Percentiles rank a stretch among this genome's conserved stretches.
Conservation (phyloP, 64 coral and sea anemone species). For the Actinia tenebrosa region DNA sequence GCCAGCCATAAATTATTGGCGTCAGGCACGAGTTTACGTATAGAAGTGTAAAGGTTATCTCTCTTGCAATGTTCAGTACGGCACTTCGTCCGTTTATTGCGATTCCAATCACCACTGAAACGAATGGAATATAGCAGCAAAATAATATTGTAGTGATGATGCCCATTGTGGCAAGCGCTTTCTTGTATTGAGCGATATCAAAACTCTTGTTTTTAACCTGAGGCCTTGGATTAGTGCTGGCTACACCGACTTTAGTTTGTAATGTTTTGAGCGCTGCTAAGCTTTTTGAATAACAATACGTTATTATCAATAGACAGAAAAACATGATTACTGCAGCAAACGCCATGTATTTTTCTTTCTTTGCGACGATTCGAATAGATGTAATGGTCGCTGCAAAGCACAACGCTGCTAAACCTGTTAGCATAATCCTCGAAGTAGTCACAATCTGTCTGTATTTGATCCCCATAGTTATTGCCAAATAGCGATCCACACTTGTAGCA, state of each 20-base stretch:
- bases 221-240: neutral
- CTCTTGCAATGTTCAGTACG: neutral
- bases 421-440: neutral
- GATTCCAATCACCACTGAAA: slow-evolving; percentile 27
- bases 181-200: slow-evolving; percentile 10
- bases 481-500: slow-evolving; percentile 48
- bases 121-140: slow-evolving; percentile 34
- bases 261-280: slow-evolving; percentile 7
- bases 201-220: neutral
- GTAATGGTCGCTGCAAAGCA: neutral
- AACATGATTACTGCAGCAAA: slow-evolving; percentile 26
- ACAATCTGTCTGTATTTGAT: neutral
- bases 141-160: slow-evolving; percentile 23
- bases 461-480: slow-evolving; percentile 21
- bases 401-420: neutral
- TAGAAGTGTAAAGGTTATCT: slow-evolving; percentile 19
- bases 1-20: slow-evolving; percentile 32
- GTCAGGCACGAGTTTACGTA: slow-evolving; percentile 42
- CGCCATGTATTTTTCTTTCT: slow-evolving; percentile 25
- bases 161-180: neutral
- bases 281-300: neutral
- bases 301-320: slow-evolving; percentile 13
- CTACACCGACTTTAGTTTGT: neutral
- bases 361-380: neutral
- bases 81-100: slow-evolving; percentile 29